Evolutionary conservation across 1,140 invertebrate genomes (phyloP).

Genomic region (Pectinophora gossypiella): DNA sequence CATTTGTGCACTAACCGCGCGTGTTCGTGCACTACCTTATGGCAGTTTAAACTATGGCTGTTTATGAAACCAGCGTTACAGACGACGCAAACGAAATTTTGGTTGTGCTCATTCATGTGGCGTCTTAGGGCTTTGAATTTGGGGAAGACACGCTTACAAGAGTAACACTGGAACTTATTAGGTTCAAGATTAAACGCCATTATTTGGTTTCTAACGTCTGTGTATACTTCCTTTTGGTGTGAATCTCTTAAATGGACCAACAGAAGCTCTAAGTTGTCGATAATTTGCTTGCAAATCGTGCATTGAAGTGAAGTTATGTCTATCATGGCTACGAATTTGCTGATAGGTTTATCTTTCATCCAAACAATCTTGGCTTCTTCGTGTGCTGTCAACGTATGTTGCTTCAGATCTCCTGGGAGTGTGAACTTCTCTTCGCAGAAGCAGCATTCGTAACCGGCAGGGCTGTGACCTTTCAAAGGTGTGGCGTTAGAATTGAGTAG

Average conservation of each 20-base stretch:
- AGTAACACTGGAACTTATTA: constrained; percentile 22
- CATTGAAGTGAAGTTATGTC: constrained; percentile 14
- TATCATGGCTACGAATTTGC: constrained; percentile 16
- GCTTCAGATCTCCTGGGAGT: constrained; percentile 35
- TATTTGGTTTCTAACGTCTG: constrained; percentile 34
- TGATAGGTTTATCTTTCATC: constrained; percentile 10
- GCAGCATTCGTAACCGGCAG: constrained; percentile 35
- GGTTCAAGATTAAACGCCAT: constrained; percentile 43
- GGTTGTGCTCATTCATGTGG: constrained; percentile 38
- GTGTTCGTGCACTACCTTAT: not conserved
- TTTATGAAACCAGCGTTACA: constrained; percentile 28
- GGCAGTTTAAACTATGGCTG: constrained; percentile 6
- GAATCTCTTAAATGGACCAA: not conserved
- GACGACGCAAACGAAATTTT: constrained; percentile 28
- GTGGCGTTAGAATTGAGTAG: constrained; percentile 22
- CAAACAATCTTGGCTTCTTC: constrained; percentile 14
- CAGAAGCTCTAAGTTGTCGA: constrained; percentile 11
- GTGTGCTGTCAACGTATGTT: constrained; percentile 31
- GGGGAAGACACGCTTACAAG: constrained; percentile 30
- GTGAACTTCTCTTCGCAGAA: constrained; percentile 36
- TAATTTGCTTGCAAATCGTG: constrained; percentile 23
- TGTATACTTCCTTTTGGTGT: constrained; percentile 28
- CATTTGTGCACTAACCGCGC: constrained; percentile 18
- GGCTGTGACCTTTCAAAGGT: constrained; percentile 23
- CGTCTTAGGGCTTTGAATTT: constrained; percentile 28